phyloP scores from a whole-genome alignment of 2,113 vertebrate genomes.

The Phasianus colchicus region DNA sequence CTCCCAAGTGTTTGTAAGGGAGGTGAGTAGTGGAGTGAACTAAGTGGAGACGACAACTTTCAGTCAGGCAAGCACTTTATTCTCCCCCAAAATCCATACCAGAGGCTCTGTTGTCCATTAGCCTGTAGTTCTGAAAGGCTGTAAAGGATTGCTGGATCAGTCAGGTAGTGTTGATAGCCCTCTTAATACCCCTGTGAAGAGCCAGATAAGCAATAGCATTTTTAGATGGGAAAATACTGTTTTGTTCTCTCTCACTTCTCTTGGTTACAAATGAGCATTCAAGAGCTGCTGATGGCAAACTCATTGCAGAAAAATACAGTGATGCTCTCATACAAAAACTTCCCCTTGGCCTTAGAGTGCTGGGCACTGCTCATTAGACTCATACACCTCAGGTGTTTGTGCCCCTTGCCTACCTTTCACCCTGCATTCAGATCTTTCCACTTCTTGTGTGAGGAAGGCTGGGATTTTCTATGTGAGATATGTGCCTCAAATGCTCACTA shows the following conservation, averaged over 20 bases:
- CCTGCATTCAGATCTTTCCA: background rate
- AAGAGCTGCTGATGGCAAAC: background rate
- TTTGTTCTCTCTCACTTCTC: background rate
- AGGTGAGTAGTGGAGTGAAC: background rate
- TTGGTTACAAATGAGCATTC: background rate
- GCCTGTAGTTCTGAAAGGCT: background rate
- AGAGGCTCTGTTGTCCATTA: background rate
- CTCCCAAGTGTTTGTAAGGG: background rate
- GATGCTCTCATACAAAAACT: background rate
- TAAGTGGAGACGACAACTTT: background rate
- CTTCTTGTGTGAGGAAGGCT: background rate
- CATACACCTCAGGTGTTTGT: background rate
- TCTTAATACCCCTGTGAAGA: background rate
- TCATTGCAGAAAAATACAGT: background rate
- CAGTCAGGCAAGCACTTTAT: background rate
- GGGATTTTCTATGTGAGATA: background rate
- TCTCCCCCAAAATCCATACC: background rate
- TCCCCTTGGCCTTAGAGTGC: background rate
- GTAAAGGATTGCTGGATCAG: background rate
- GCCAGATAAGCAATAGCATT: background rate
- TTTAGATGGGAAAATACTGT: background rate
- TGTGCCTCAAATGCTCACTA: background rate
- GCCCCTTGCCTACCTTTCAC: background rate
- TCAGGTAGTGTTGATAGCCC: background rate
- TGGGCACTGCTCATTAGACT: background rate